phyloP scores from a whole-genome alignment of 2,888 invertebrate genomes.

The Epinotia demarniana region DNA sequence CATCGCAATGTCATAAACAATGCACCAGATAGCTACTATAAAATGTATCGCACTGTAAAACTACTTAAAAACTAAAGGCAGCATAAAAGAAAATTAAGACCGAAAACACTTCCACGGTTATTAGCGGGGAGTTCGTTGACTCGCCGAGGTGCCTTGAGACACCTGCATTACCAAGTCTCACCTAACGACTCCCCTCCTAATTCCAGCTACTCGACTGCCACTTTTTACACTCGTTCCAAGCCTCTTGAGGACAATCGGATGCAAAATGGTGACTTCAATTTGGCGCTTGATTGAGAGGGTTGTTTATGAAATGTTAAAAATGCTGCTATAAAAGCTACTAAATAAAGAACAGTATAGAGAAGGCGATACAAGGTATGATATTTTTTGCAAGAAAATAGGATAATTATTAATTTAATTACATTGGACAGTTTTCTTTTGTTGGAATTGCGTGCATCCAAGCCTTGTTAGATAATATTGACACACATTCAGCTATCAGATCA shows the following conservation, averaged over 20 bases:
- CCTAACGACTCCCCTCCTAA: conserved; percentile 65
- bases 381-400: not conserved
- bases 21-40: not conserved
- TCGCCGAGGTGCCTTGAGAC: conserved; percentile 53
- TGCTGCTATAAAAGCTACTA: not conserved
- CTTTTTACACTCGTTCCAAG: conserved; percentile 72
- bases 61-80: conserved; percentile 31
- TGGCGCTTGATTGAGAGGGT: conserved; percentile 46
- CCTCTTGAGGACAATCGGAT: conserved; percentile 73
- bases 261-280: conserved; percentile 67
- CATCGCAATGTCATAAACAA: not conserved
- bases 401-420: no score
- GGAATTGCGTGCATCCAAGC: no score
- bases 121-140: conserved; percentile 45
- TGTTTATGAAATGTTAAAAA: conserved; percentile 29
- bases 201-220: conserved; percentile 67
- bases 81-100: conserved; percentile 38
- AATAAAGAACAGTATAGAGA: not conserved
- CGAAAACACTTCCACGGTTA: conserved; percentile 39
- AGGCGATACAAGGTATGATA: not conserved
- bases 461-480: no score
- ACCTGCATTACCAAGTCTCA: conserved; percentile 62
- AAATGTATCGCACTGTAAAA: conserved; percentile 8
- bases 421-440: no score
- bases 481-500: no score